Base-by-base conservation (phyloP, 2,888 invertebrate species). In the Orthosia cruda region DNA sequence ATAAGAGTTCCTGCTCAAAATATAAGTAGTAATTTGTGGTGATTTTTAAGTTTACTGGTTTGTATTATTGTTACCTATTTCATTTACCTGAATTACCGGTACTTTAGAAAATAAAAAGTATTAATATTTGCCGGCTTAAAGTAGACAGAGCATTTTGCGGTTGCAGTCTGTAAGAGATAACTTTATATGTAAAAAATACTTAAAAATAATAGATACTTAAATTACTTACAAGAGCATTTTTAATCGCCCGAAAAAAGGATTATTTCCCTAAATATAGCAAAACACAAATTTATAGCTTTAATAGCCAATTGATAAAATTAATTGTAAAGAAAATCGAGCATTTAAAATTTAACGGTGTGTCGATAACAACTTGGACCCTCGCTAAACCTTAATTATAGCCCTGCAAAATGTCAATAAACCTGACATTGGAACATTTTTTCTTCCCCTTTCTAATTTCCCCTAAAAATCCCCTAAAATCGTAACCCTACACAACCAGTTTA, bases 371-470 rank as follows among this genome's bases (percentile, higher is more conserved):
- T 85, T 84, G 87, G 68, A 86, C 92, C 93, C 92, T 92, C 90
- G 87, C 91, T 94, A 94, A 95, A 92, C 95, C 94, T 95, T 96
- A 95, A 96, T 95, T 95, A 96, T 94, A 92, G 93, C 92, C 91
- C 91, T 92, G 93, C 94, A 91, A 94, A 96, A 95, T 95, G 95
- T 96, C 96, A 96, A 95, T 96, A 96, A 95, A 95, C 93, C 93
- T 94, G 93, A 94, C 93, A 92, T 93, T 94, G 88, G 89, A 91
- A 91, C 92, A 93, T 92, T 95, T 95, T 95, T 95, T 90, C 90
- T 92, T 93, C 93, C 96, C 95, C 93, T 94, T 92, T 92, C 93
- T 95, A 95, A 95, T 96, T 96, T 95, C 95, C n/a, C n/a, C n/a
- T n/a, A n/a, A n/a, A n/a, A n/a, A n/a, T n/a, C n/a, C 95, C 95